phyloP scores from a whole-genome alignment of 2,888 invertebrate species.

The Penaeus monodon region DNA sequence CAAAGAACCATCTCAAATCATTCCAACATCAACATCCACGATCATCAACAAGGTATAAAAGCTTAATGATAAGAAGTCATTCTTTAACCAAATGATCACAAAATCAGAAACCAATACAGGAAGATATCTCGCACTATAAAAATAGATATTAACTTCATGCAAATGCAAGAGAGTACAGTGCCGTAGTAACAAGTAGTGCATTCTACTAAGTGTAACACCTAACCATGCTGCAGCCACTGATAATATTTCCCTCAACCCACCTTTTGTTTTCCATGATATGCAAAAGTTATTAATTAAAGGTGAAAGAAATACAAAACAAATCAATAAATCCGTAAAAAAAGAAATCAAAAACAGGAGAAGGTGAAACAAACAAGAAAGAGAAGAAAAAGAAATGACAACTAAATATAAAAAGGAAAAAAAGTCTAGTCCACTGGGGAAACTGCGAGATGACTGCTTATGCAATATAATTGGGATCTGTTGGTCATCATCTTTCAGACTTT shows the following conservation, averaged over 20 bases:
- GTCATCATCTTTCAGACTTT: constrained; percentile 43
- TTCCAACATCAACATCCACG: too few relatives aligned
- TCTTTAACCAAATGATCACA: too few relatives aligned
- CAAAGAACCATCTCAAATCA: neutral
- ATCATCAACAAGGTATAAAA: too few relatives aligned
- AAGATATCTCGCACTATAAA: too few relatives aligned
- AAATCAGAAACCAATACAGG: too few relatives aligned
- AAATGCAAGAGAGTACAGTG: constrained; percentile 2
- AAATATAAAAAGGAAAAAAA: neutral
- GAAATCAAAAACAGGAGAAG: too few relatives aligned
- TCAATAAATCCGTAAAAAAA: too few relatives aligned
- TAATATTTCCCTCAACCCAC: constrained; percentile 13
- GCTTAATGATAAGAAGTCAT: too few relatives aligned
- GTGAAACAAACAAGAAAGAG: too few relatives aligned
- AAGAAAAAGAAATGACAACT: too few relatives aligned
- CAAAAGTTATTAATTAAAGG: constrained; percentile 12
- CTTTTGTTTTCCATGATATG: constrained; percentile 23
- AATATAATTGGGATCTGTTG: constrained; percentile 52
- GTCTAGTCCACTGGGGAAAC: too few relatives aligned
- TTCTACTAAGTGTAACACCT: constrained; percentile 21
- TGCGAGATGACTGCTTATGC: constrained; percentile 42
- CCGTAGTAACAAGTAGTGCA: neutral
- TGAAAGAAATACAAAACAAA: too few relatives aligned
- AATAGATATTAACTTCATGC: neutral
- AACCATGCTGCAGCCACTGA: constrained; percentile 19